A percentile compares a stretch with the other conserved stretches of the same genome.
These are phyloP conservation scores for Eucriotettix oculatus DNA, from an alignment of 2,888 invertebrate species.

Conservation along the genomic window DNA sequence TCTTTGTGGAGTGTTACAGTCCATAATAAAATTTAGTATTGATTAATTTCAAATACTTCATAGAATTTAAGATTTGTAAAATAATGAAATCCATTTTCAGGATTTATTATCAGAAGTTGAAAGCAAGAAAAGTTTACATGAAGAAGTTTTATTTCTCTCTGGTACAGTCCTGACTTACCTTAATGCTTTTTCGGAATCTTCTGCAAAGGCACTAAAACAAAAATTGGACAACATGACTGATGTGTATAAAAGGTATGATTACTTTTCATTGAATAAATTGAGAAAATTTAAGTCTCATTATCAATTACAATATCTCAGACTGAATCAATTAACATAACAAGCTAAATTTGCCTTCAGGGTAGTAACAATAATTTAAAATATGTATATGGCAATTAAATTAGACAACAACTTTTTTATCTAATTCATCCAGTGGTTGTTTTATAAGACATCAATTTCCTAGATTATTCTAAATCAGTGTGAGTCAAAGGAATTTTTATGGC, in stretches of 20 bases:
- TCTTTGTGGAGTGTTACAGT: background rate
- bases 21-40: background rate
- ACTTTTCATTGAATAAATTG: background rate
- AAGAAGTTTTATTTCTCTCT: slow-evolving; percentile 51
- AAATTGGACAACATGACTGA: slow-evolving; percentile 51
- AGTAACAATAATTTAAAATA: too few species aligned
- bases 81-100: slow-evolving; percentile 28
- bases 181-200: slow-evolving; percentile 46
- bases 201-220: slow-evolving; percentile 49
- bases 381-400: too few species aligned
- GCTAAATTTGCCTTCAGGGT: too few species aligned
- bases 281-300: background rate
- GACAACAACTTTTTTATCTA: too few species aligned
- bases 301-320: too few species aligned
- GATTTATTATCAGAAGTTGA: slow-evolving; percentile 58
- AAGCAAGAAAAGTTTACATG: slow-evolving; percentile 45
- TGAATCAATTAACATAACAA: too few species aligned
- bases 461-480: too few species aligned
- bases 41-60: background rate
- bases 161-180: slow-evolving; percentile 54
- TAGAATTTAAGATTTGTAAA: too few species aligned
- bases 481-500: too few species aligned
- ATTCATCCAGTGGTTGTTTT: too few species aligned
- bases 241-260: slow-evolving; percentile 44
- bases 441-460: too few species aligned